Conservation (phyloP, 2,888 invertebrate species). For the Odontocerum albicorne region DNA sequence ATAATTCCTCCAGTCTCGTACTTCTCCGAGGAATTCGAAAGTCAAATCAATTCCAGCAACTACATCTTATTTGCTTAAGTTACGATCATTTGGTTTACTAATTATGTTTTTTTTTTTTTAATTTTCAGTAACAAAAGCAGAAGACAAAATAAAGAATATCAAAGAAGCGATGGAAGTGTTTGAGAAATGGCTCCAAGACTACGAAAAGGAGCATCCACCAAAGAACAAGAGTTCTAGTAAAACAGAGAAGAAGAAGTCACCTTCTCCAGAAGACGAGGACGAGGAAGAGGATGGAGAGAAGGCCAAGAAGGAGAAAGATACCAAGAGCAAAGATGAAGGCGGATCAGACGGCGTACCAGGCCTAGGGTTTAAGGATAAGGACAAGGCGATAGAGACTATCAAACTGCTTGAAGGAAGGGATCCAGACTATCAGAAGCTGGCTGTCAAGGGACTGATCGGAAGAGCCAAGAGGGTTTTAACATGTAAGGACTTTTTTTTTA, state of each 20-base stretch:
- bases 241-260: constrained; percentile 42
- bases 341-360: constrained; percentile 67
- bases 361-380: constrained; percentile 76
- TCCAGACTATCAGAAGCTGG: constrained; percentile 75
- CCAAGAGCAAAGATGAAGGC: constrained; percentile 44
- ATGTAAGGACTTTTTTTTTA: no score
- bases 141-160: constrained; percentile 68
- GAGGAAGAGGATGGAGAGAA: constrained; percentile 41
- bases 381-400: constrained; percentile 69
- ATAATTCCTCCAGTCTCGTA: no score
- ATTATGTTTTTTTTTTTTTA: constrained; percentile 16
- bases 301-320: constrained; percentile 49
- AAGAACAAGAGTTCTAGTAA: constrained; percentile 38
- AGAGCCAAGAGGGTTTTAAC: constrained; percentile 72
- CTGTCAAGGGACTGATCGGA: constrained; percentile 69
- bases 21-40: no score
- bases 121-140: constrained; percentile 67
- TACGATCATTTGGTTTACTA: no score
- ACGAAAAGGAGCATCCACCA: constrained; percentile 42
- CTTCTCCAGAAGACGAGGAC: constrained; percentile 56
- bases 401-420: constrained; percentile 70
- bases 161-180: constrained; percentile 69
- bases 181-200: constrained; percentile 65
- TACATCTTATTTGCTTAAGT: no score
- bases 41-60: no score